These are phyloP conservation scores for Hozukius guyotensis DNA, from an alignment of 2,797 vertebrate species.

Conservation along the genomic window DNA sequence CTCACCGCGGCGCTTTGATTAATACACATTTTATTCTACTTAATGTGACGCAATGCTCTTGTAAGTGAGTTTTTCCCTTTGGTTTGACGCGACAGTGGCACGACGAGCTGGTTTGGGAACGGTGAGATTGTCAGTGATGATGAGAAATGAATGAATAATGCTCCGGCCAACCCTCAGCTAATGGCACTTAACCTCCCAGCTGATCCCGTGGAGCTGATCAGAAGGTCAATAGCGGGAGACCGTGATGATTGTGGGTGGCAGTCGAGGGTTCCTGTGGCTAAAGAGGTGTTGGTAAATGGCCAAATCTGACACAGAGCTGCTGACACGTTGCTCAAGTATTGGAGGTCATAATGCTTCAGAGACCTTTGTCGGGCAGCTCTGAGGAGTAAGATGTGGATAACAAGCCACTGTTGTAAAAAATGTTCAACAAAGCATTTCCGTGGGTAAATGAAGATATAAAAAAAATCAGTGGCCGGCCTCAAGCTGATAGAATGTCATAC, in stretches of 20 bases:
- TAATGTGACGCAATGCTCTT: constrained; percentile 45
- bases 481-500: neutral
- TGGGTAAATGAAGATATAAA: neutral
- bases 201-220: constrained; percentile 20
- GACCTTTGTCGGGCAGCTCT: neutral
- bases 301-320: neutral
- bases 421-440: neutral
- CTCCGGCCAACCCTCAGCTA: constrained; percentile 1
- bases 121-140: constrained; percentile 36
- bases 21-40: constrained; percentile 49
- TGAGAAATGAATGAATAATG: constrained; percentile 34
- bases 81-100: neutral
- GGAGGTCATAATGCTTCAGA: neutral
- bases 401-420: neutral
- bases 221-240: constrained; percentile 38
- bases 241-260: constrained; percentile 18
- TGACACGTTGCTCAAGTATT: neutral
- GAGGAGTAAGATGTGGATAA: neutral
- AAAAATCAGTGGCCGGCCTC: neutral
- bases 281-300: constrained; percentile 25
- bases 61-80: constrained; percentile 25
- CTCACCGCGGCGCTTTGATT: constrained; percentile 43
- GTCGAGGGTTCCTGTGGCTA: constrained; percentile 8
- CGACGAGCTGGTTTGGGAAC: constrained; percentile 20
- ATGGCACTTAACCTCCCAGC: constrained; percentile 39